These are phyloP conservation scores for Scyliorhinus canicula DNA, from an alignment of 2,797 vertebrate species.

Conservation along the genomic window DNA sequence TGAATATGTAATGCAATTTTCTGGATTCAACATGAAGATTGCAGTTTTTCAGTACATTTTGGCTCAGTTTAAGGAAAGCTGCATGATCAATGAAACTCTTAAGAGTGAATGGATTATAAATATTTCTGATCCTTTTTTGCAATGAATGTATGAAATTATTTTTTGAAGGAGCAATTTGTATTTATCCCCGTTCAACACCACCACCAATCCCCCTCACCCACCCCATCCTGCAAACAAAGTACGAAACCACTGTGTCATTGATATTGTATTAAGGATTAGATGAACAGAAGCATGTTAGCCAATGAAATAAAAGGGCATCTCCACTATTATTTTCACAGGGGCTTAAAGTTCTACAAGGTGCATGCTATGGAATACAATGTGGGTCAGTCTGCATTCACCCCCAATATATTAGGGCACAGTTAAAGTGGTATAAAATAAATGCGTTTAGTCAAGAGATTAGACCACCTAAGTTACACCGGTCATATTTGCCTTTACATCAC, in stretches of 20 bases:
- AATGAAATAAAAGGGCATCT: background rate
- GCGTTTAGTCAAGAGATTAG: background rate
- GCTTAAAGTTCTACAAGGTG: background rate
- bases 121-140: background rate
- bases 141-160: background rate
- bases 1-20: slow-evolving; percentile 5
- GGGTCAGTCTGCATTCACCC: background rate
- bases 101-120: background rate
- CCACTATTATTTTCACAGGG: background rate
- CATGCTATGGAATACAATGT: background rate
- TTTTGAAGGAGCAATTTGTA: background rate
- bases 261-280: background rate
- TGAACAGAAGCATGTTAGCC: background rate
- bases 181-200: background rate
- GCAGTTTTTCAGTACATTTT: background rate
- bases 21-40: background rate
- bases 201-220: background rate
- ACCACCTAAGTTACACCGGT: background rate
- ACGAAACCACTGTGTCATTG: background rate
- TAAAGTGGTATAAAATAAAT: background rate
- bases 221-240: background rate
- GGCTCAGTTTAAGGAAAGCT: background rate
- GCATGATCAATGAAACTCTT: background rate
- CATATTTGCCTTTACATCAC: background rate
- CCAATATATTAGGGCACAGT: background rate